These are phyloP conservation scores for Ia io DNA, from an alignment of 2,113 vertebrate genomes.

Conservation along the genomic window DNA sequence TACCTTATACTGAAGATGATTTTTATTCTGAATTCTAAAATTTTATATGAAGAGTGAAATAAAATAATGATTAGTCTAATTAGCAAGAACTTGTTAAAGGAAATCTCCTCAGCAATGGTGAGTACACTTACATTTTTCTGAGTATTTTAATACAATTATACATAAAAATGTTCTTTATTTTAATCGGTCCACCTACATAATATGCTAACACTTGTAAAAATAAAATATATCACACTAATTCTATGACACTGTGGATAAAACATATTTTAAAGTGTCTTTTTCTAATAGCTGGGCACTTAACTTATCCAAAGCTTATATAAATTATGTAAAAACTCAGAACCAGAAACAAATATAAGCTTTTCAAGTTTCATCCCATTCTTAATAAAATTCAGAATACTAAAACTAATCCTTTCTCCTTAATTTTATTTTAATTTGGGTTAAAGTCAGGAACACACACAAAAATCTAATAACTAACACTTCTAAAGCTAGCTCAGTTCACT, in stretches of 20 bases:
- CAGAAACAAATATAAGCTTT: background rate
- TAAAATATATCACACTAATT: background rate
- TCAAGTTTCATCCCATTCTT: background rate
- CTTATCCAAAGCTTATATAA: background rate
- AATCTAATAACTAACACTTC: background rate
- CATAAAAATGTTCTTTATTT: conserved; percentile 2
- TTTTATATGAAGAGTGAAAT: background rate
- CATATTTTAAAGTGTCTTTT: background rate
- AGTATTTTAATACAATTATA: conserved; percentile 5
- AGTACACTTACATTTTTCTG: background rate
- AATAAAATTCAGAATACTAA: background rate
- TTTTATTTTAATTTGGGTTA: background rate
- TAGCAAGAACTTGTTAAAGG: background rate
- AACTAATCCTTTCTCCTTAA: background rate
- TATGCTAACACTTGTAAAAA: background rate
- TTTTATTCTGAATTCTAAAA: background rate
- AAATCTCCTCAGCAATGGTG: background rate
- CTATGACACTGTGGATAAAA: background rate
- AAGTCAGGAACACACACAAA: conserved; percentile 18
- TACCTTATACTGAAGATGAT: background rate
- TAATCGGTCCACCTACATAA: background rate
- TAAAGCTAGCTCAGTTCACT: background rate
- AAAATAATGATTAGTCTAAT: background rate
- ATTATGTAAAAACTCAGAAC: background rate
- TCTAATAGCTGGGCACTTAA: background rate